Base-by-base conservation (phyloP, 1,140 invertebrate genomes). In the Arctopsyche grandis region DNA sequence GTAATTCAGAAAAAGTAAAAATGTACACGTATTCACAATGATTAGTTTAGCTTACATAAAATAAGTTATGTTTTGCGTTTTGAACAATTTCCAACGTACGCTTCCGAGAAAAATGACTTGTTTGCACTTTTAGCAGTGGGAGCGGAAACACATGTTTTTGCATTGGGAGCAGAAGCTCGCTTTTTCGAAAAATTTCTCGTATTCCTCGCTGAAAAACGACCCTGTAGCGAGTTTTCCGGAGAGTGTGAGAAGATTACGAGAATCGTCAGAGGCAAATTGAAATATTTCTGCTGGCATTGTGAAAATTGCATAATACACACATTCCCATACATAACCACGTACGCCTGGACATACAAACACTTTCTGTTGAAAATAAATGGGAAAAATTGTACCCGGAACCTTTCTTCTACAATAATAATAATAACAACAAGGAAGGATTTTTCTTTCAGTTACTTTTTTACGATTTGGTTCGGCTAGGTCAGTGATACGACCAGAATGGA, bases 401-500 rank as follows among this genome's bases (percentile, higher is more conserved):
- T 24, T 26, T 5, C 5, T 16, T 5, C 16, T 3, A 19, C 16
- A 60, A 60, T 19, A 19, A 16, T 21, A 21, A 9, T 60, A 19
- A 16, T 60, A 19, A 9, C 19, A 60, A 19, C 1, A 69, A 69
- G 14, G 66, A 69, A 69, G 14, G 66, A 43, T 48, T 71, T 71
- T 38, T 71, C 21, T 71, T 16, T 1, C 9, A 16, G 29, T n/a
- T 5, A n/a, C 9, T 46, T 21, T 46, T 46, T 44, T 38, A 24
- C n/a, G 16, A 38, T 19, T 46, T 19, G 5, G n/a, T 71, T 48
- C 44, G n/a, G 29, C 19, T 71, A 46, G 52, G 52, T 58, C 71
- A 74, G 46, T 26, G 71, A 74, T 74, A 74, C 21, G 38, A 52
- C 46, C 16, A 43, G 24, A 75, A 63, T 14, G 52, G 74, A 76